Base-by-base conservation (phyloP, 2,113 vertebrate species). In the Siniperca chuatsi region DNA sequence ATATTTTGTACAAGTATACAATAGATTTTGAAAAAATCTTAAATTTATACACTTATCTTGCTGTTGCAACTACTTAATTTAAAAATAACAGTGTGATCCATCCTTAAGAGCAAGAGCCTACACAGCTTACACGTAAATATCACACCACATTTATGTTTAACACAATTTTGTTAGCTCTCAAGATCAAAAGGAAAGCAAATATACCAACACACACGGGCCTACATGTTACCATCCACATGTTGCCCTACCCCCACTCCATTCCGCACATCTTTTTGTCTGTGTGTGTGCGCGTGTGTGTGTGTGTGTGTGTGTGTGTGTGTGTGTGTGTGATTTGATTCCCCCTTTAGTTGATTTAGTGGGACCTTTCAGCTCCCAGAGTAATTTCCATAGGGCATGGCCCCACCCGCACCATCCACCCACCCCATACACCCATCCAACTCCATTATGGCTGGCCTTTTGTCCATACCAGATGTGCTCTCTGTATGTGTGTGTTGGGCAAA, bases 381-480 rank as follows among this genome's bases (percentile, higher is more conserved):
- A 93, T 94, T 93, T 94, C 92, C 95, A 96, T 92, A 95, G 94
- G 94, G 94, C 93, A 92, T n/a, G 71, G 73, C 81, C 86, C 88
- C 23, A 18, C 25, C 76, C 52, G 6, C 57, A 50, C 72, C 18
- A 7, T 35, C 29, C 37, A 8, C 46, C 73, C 76, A 29, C 75
- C 70, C 73, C 84, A 60, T 50, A 55, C 73, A 62, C 48, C 40
- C 58, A 33, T 50, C 60, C 55, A 35, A 25, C n/a, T 73, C 66
- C 88, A 87, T 92, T 85, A 91, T 82, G 88, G 75, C 65, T 67
- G 0, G 71, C 46, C 83, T 87, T 93, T 94, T 95, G 93, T 95
- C 71, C 78, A 77, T 10, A 82, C 87, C 94, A 95, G 94, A 94
- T 95, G 93, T 95, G 91, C 35, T 66, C 44, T 77, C 23, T 50